Conservation (phyloP, 1,140 invertebrate species). For the Hycleus phaleratus region DNA sequence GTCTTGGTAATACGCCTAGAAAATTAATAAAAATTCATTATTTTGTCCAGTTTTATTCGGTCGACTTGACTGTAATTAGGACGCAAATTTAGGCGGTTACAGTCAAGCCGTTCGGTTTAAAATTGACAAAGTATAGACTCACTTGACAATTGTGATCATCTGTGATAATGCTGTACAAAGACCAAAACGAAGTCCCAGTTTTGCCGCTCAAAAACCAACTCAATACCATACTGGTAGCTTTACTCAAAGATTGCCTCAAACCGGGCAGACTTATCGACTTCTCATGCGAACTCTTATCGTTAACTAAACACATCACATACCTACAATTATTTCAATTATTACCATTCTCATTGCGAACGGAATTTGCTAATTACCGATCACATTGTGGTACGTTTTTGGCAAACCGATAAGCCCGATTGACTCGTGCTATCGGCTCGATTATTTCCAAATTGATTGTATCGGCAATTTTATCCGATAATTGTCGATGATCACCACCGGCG, state of each 20-base stretch:
- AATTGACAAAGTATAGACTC: conserved; percentile 10
- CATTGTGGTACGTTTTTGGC: conserved; percentile 59
- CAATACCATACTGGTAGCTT: conserved; percentile 62
- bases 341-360: background rate
- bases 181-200: conserved; percentile 50
- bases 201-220: conserved; percentile 57
- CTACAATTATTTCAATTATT: conserved; percentile 19
- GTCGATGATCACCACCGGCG: conserved; percentile 49
- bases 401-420: conserved; percentile 68
- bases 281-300: conserved; percentile 49
- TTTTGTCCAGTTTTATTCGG: background rate
- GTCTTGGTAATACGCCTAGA: conserved; percentile 61
- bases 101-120: too few relatives aligned
- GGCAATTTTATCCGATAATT: conserved; percentile 64
- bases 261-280: conserved; percentile 43
- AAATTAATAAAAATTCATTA: conserved; percentile 15
- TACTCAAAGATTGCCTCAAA: conserved; percentile 58
- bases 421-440: conserved; percentile 66
- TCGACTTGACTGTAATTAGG: too few relatives aligned
- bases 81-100: too few relatives aligned
- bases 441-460: conserved; percentile 72
- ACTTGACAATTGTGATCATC: conserved; percentile 49
- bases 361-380: conserved; percentile 44
- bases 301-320: conserved; percentile 69
- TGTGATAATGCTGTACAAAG: conserved; percentile 47